Evolutionary conservation across 2,888 invertebrate species (phyloP).

Genomic region (Xestia rhomboidea): DNA sequence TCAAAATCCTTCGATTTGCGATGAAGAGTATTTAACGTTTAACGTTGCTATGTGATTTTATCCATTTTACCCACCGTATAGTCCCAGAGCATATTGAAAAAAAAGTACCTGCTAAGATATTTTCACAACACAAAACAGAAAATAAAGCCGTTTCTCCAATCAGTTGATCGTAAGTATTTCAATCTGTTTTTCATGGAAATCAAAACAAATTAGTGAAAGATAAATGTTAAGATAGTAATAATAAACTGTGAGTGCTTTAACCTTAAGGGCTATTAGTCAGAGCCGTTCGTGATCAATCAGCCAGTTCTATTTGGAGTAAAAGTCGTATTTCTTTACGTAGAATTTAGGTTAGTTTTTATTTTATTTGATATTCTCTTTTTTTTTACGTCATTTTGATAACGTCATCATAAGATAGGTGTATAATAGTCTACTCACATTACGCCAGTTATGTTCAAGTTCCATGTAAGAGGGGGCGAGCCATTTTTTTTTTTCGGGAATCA

Average conservation of each 20-base stretch:
- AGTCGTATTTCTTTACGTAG: conserved; percentile 12
- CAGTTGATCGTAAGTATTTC: conserved; percentile 19
- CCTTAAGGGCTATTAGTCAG: conserved; percentile 41
- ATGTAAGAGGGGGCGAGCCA: no score
- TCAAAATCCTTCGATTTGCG: no score
- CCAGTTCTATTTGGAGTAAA: conserved; percentile 13
- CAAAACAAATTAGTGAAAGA: conserved; percentile 43
- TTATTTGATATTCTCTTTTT: not conserved
- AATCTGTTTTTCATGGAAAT: conserved; percentile 17
- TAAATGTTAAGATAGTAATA: conserved; percentile 47
- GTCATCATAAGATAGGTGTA: no score
- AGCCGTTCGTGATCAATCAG: conserved; percentile 32
- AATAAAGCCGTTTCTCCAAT: conserved; percentile 2
- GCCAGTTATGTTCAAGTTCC: no score
- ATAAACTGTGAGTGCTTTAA: conserved; percentile 35
- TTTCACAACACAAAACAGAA: not conserved
- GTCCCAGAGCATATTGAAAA: not conserved
- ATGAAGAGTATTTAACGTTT: not conserved
- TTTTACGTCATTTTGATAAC: not conserved
- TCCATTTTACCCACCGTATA: not conserved
- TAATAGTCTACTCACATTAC: no score
- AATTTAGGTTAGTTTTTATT: conserved; percentile 1
- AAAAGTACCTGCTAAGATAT: not conserved
- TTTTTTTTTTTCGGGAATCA: no score
- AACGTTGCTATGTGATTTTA: no score